phyloP scores from a whole-genome alignment of 2,113 vertebrate species.

The Sphaerodactylus townsendi region DNA sequence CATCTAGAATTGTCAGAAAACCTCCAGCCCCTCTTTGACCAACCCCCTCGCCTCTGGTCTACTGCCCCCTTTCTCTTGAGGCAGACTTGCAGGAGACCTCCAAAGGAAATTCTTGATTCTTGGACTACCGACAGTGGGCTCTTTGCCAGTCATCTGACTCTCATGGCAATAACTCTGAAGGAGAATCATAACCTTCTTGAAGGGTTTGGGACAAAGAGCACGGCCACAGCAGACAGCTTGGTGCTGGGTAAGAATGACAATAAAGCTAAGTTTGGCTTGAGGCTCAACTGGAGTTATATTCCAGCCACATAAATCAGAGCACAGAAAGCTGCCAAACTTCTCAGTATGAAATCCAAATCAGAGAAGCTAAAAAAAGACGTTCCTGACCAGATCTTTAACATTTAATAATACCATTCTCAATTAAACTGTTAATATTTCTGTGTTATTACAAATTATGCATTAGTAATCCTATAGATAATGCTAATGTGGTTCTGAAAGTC shows the following conservation, averaged over 20 bases:
- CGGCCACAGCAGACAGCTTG: background rate
- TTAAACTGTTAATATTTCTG: background rate
- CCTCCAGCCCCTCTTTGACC: background rate
- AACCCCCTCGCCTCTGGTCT: background rate
- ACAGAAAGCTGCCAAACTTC: background rate
- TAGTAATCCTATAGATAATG: background rate
- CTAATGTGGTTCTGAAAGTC: background rate
- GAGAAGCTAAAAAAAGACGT: background rate
- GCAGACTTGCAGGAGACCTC: background rate
- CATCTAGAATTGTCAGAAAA: background rate
- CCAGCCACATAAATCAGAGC: background rate
- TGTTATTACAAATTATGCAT: background rate
- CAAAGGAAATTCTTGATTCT: background rate
- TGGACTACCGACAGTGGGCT: background rate
- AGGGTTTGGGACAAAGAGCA: background rate
- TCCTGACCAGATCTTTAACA: background rate
- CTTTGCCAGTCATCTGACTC: background rate
- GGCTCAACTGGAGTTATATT: background rate
- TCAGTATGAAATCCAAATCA: background rate
- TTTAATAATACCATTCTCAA: background rate
- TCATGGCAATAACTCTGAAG: background rate
- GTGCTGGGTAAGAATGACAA: slow-evolving; percentile 2
- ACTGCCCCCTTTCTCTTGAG: no score
- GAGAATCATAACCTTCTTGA: background rate
- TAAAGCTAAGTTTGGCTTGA: background rate